Percentiles rank a stretch among this genome's conserved stretches.
Evolutionary conservation across 2,888 invertebrate species (phyloP).

Genomic region (Cryptosula pallasiana): DNA sequence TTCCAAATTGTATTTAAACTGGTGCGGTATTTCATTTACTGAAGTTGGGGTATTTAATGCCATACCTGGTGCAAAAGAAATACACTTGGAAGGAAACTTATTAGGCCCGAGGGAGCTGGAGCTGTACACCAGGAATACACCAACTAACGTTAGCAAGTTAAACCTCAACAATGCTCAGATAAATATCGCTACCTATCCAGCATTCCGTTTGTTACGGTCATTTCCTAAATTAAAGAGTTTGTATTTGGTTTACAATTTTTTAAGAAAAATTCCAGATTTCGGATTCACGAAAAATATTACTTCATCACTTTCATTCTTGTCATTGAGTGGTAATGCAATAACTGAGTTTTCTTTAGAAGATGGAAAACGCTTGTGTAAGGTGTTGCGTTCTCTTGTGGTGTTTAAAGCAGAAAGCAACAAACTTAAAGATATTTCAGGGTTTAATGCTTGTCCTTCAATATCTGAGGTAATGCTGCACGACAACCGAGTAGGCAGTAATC

Average conservation of each 20-base stretch:
- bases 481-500: not conserved
- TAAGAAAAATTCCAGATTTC: not conserved
- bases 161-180: not conserved
- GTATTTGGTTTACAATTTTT: not conserved
- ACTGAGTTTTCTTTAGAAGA: not conserved
- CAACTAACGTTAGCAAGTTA: not conserved
- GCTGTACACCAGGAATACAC: not conserved
- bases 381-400: not conserved
- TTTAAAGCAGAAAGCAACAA: not conserved
- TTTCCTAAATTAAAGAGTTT: not conserved
- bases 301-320: not conserved
- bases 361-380: not conserved
- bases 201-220: not conserved
- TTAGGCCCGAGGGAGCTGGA: not conserved
- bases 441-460: not conserved
- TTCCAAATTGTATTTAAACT: not conserved
- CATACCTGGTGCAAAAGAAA: not conserved
- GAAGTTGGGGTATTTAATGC: not conserved
- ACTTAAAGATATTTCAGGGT: not conserved
- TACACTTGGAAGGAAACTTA: not conserved
- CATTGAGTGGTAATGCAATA: not conserved
- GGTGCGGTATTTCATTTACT: no score
- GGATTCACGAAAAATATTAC: not conserved
- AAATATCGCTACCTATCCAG: not conserved
- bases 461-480: not conserved